Percentiles rank a stretch among this genome's conserved stretches.
phyloP scores from a whole-genome alignment of 2,888 invertebrate genomes.

The Automeris io region DNA sequence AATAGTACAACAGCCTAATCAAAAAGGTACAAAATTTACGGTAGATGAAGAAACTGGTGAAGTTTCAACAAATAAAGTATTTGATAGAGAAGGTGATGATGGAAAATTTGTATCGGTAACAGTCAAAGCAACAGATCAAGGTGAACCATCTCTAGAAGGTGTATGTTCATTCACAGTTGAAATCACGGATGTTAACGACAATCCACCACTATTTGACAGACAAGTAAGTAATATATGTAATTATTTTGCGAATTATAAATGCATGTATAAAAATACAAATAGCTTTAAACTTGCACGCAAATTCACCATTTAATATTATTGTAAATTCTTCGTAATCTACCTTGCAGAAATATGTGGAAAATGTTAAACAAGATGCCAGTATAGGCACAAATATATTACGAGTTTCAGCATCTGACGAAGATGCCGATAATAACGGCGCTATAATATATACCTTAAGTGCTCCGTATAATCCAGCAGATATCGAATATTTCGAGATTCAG shows the following conservation, averaged over 20 bases:
- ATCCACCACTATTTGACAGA: constrained; percentile 95
- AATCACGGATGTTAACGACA: constrained; percentile 98
- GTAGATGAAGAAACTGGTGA: constrained; percentile 97
- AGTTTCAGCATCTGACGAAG: constrained; percentile 97
- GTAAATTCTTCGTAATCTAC: constrained; percentile 35
- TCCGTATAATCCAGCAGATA: constrained; percentile 90
- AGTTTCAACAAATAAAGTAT: constrained; percentile 96
- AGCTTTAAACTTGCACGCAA: constrained; percentile 31
- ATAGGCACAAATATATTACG: constrained; percentile 95
- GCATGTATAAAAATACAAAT: constrained; percentile 36
- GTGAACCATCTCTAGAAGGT: constrained; percentile 97
- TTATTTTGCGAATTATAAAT: too few relatives aligned
- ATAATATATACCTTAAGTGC: constrained; percentile 94
- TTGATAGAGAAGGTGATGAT: constrained; percentile 97
- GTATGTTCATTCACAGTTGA: constrained; percentile 99
- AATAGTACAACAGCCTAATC: constrained; percentile 97
- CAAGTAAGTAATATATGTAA: constrained; percentile 81
- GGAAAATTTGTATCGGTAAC: constrained; percentile 97
- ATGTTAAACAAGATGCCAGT: constrained; percentile 97
- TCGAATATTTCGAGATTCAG: constrained; percentile 97
- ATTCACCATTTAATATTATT: constrained; percentile 25
- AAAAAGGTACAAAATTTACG: constrained; percentile 95
- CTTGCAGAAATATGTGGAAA: constrained; percentile 95
- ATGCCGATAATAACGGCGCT: constrained; percentile 97
- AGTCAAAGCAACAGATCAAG: constrained; percentile 98